Evolutionary conservation across 2,888 invertebrate species (phyloP), one percentile per base, ranked within the genome.

Genomic region (Agrenia bidenticulata): DNA sequence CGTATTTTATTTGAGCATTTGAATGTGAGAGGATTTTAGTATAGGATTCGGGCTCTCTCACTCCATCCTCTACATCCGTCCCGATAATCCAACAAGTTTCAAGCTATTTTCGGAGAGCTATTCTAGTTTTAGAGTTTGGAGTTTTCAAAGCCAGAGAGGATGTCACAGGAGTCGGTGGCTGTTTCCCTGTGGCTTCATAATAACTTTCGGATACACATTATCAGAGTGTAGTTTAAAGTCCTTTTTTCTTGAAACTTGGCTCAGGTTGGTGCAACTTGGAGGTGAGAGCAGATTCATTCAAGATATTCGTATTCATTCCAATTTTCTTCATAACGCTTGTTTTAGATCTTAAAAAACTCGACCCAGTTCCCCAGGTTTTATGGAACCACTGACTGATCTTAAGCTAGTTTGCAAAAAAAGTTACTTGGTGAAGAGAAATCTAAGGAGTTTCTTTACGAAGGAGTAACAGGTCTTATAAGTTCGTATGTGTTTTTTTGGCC

Each of bases 341-440:
- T 15, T 49, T 17, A 49, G 9, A 17, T 5, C 13, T 19, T 15
- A 11, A 19, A 11, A n/a, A 17, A 17, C 49, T 11, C 13, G n/a
- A 51, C 24, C 13, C 51, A 19, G 11, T 9, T 23, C 37, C 50
- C 32, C 54, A 27, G 2, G 2, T 56, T 57, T 45, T 21, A 32
- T 27, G 27, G 50, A 63, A 63, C 63, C 63, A 63, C 63, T 50
- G 63, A 63, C 63, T 63, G 56, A 45, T n/a, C n/a, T n/a, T n/a
- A n/a, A n/a, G n/a, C n/a, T n/a, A n/a, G n/a, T n/a, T n/a, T n/a
- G n/a, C n/a, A n/a, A n/a, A n/a, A n/a, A n/a, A n/a, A n/a, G n/a
- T n/a, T n/a, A n/a, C n/a, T n/a, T n/a, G n/a, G n/a, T n/a, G n/a
- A n/a, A n/a, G n/a, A n/a, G n/a, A n/a, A n/a, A n/a, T n/a, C n/a